These are phyloP conservation scores for Narcine bancroftii DNA, from an alignment of 2,113 vertebrate species.

Conservation along the genomic window DNA sequence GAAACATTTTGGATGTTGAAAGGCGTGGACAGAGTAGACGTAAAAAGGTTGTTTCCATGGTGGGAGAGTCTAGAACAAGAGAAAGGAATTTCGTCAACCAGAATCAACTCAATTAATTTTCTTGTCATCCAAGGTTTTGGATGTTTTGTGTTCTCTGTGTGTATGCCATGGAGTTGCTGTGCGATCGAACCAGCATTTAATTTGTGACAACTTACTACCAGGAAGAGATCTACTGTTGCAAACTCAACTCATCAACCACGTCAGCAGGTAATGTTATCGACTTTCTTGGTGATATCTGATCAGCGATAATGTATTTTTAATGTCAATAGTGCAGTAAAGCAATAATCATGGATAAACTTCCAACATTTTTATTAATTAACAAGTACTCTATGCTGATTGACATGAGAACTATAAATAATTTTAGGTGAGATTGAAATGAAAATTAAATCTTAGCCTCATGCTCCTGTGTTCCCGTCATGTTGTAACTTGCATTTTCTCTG, in stretches of 20 bases:
- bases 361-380: not conserved
- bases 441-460: not conserved
- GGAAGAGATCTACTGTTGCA: constrained; percentile 84
- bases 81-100: too few relatives aligned
- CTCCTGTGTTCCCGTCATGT: not conserved
- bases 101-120: not conserved
- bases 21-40: too few relatives aligned
- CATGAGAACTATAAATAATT: not conserved
- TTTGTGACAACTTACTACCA: constrained; percentile 90
- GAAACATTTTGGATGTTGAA: too few relatives aligned
- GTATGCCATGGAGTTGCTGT: constrained; percentile 93
- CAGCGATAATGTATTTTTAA: not conserved
- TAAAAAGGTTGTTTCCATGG: too few relatives aligned
- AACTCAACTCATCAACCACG: constrained; percentile 84
- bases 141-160: constrained; percentile 88
- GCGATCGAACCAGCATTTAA: constrained; percentile 88
- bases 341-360: not conserved
- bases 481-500: not conserved
- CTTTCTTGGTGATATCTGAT: not conserved
- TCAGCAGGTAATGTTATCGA: constrained; percentile 71
- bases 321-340: too few relatives aligned
- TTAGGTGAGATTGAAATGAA: not conserved
- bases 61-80: too few relatives aligned
- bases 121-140: constrained; percentile 66
- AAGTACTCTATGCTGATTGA: not conserved